Evolutionary conservation across 2,113 vertebrate genomes (phyloP).

Genomic region (Rattus rattus): DNA sequence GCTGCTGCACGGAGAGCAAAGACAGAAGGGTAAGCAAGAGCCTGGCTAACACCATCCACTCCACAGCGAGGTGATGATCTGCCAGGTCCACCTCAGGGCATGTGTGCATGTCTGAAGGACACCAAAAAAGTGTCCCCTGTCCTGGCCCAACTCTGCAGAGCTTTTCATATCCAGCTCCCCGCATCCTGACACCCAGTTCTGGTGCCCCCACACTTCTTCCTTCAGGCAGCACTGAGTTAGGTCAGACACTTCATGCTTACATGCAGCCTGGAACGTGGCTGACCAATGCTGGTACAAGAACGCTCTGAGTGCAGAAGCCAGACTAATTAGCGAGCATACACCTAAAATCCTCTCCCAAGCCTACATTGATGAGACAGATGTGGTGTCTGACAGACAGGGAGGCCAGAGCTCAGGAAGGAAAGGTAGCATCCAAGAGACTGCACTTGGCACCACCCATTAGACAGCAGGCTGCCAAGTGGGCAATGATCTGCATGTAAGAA

Average conservation of each 20-base stretch:
- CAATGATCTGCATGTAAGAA: neutral
- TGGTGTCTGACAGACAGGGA: neutral
- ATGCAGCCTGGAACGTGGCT: neutral
- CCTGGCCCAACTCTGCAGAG: no score
- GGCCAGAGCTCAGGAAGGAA: neutral
- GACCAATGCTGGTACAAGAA: no score
- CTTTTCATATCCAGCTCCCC: neutral
- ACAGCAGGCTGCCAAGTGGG: neutral
- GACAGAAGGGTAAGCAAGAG: neutral
- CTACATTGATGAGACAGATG: no score
- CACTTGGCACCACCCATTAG: neutral
- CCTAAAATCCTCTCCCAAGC: neutral
- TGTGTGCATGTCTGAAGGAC: neutral
- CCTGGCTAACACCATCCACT: neutral
- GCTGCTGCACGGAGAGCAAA: neutral
- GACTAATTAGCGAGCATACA: neutral
- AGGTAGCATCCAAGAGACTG: neutral
- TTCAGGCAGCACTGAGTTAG: neutral
- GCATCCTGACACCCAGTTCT: neutral
- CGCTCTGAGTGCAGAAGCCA: neutral
- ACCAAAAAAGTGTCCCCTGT: neutral
- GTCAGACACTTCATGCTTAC: no score
- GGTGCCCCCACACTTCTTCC: neutral
- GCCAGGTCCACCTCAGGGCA: neutral
- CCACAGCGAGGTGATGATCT: no score